A percentile compares a stretch with the other conserved stretches of the same genome.
These are phyloP conservation scores for Naso thynnoides DNA, from an alignment of 2,797 vertebrate species.

Conservation along the genomic window DNA sequence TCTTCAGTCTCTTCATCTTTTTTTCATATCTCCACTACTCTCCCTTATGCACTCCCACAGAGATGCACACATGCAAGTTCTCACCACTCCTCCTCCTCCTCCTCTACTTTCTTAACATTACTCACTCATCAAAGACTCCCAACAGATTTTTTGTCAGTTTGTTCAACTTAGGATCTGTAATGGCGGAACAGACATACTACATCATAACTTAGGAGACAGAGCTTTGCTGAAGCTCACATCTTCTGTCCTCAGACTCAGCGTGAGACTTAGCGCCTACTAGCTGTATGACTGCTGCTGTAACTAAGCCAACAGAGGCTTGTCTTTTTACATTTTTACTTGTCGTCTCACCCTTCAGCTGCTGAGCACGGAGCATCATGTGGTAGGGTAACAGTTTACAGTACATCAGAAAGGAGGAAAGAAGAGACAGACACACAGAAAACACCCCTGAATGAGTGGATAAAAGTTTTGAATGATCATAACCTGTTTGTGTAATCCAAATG, in stretches of 20 bases:
- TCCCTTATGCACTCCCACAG: conserved; percentile 64
- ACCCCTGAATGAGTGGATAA: conserved; percentile 61
- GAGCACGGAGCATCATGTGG: conserved; percentile 50
- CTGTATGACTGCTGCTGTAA: conserved; percentile 51
- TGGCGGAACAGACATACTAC: conserved; percentile 37
- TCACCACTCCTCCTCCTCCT: conserved; percentile 30
- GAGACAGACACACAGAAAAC: conserved; percentile 66
- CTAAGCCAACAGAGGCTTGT: conserved; percentile 50
- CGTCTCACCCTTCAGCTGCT: conserved; percentile 47
- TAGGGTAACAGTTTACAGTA: conserved; percentile 61
- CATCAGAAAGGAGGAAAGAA: conserved; percentile 49
- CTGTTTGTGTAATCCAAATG: conserved; percentile 57
- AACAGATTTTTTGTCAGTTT: conserved; percentile 60
- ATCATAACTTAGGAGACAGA: conserved; percentile 50
- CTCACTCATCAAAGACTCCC: conserved; percentile 60
- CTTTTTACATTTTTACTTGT: conserved; percentile 56
- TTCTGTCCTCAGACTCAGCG: conserved; percentile 41
- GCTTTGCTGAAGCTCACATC: conserved; percentile 48
- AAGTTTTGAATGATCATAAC: conserved; percentile 47
- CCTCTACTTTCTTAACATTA: conserved; percentile 39
- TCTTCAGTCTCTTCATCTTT: conserved; percentile 58
- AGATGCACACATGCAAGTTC: conserved; percentile 62
- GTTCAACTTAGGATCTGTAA: conserved; percentile 48
- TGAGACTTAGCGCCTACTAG: conserved; percentile 52
- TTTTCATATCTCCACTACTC: conserved; percentile 39